phyloP scores from a whole-genome alignment of 2,113 vertebrate genomes.

The Chaenocephalus aceratus region DNA sequence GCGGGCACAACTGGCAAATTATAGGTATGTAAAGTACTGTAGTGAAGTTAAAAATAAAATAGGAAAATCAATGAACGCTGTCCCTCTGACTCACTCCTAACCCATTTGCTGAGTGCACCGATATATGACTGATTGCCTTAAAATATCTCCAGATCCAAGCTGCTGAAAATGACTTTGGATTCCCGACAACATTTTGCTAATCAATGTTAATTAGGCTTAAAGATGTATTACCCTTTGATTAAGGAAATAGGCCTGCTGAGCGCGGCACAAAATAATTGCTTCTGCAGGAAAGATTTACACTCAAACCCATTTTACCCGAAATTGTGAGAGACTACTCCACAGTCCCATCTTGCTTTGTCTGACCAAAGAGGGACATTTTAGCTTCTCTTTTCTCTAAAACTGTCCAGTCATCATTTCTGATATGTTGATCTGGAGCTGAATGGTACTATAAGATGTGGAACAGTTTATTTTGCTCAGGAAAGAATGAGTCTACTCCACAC shows the following conservation, averaged over 20 bases:
- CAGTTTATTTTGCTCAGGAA: neutral
- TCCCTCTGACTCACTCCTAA: conserved; percentile 33
- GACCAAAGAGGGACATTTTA: conserved; percentile 2
- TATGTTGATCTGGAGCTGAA: neutral
- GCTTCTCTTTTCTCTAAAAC: neutral
- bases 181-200: conserved; percentile 40
- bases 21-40: conserved; percentile 1
- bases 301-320: neutral
- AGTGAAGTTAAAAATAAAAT: neutral
- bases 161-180: conserved; percentile 57
- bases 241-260: conserved; percentile 45
- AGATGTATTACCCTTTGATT: conserved; percentile 59
- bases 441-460: neutral
- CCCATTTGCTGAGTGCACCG: conserved; percentile 41
- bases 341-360: neutral
- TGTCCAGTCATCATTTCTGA: neutral
- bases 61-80: conserved; percentile 16
- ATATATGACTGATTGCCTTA: conserved; percentile 47
- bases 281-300: conserved; percentile 6
- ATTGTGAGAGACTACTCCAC: neutral
- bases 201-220: conserved; percentile 58
- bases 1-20: neutral
- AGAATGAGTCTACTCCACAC: too few species aligned
- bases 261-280: conserved; percentile 42
- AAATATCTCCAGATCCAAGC: conserved; percentile 36